Percentiles rank a stretch among this genome's conserved stretches.
Evolutionary conservation across 2,797 vertebrate species (phyloP).

Genomic region (Spheniscus humboldti): DNA sequence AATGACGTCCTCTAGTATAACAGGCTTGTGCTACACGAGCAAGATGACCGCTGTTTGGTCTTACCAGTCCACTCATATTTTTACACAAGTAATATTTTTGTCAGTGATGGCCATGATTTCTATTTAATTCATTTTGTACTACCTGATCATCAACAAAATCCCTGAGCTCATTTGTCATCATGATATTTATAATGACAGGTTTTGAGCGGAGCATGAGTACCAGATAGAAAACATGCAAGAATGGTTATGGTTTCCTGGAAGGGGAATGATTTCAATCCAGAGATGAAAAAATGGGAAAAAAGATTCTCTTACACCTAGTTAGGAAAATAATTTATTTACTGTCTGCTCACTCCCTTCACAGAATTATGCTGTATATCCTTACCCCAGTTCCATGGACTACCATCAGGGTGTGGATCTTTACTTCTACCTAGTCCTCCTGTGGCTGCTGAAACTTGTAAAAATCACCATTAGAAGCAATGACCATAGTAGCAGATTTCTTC

Average conservation of each 20-base stretch:
- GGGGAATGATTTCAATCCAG: background rate
- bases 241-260: background rate
- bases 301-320: background rate
- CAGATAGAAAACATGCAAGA: background rate
- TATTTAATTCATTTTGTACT: background rate
- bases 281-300: background rate
- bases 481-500: accelerated
- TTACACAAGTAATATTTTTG: background rate
- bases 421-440: background rate
- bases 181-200: background rate
- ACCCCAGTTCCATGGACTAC: background rate
- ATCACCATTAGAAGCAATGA: background rate
- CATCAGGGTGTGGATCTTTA: background rate
- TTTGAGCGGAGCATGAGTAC: background rate
- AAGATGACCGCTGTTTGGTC: background rate
- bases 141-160: background rate
- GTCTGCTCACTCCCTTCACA: background rate
- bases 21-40: background rate
- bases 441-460: background rate
- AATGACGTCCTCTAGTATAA: background rate
- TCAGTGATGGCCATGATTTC: background rate
- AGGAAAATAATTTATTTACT: background rate
- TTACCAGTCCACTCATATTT: background rate
- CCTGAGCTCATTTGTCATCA: background rate
- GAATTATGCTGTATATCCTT: background rate